Conservation (phyloP, 2,888 invertebrate species). For the Nudaria mundana region DNA sequence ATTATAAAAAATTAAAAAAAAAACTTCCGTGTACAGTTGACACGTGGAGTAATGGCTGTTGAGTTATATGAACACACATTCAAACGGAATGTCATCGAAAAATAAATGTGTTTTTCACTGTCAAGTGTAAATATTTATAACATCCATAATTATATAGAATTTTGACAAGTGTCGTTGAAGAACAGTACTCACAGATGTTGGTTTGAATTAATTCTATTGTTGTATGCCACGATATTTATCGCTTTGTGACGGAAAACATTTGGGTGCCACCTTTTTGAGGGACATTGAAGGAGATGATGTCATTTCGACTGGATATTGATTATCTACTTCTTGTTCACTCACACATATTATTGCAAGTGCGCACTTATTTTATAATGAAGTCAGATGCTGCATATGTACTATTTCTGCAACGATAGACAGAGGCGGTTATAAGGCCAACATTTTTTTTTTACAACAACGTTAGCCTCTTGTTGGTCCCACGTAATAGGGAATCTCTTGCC, state of each 20-base stretch:
- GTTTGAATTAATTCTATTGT: slow-evolving; percentile 29
- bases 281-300: background rate
- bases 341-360: too few species aligned
- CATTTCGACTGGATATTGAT: background rate
- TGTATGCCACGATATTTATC: slow-evolving; percentile 3
- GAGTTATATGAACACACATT: background rate
- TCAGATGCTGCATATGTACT: too few species aligned
- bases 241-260: slow-evolving; percentile 2
- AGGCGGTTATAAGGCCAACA: too few species aligned
- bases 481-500: too few species aligned
- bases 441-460: too few species aligned
- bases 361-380: too few species aligned
- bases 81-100: background rate
- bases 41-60: background rate
- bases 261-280: background rate
- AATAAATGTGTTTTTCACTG: slow-evolving; percentile 14
- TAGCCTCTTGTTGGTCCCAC: too few species aligned
- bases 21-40: background rate
- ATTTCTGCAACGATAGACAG: too few species aligned
- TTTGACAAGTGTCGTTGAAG: slow-evolving; percentile 13
- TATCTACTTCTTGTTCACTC: background rate
- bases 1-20: background rate
- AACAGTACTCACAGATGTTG: slow-evolving; percentile 24
- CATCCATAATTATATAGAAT: slow-evolving; percentile 12
- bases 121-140: slow-evolving; percentile 17